Evolutionary conservation across 2,113 vertebrate genomes (phyloP), one percentile per base, ranked within the genome.

Genomic region (Murina feae): DNA sequence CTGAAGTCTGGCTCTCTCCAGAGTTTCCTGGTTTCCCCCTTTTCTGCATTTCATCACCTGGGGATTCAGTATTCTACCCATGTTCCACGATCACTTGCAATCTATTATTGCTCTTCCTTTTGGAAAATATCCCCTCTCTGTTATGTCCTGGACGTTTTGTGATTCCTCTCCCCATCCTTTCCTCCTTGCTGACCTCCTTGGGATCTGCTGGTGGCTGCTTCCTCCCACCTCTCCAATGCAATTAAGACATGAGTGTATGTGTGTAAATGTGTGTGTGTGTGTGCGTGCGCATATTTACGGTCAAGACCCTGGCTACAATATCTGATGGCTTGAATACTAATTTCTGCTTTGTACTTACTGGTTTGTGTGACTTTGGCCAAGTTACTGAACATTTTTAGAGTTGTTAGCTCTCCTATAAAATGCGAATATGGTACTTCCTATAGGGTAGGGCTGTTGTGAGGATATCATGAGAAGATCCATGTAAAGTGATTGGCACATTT

Each of bases 31-130:
- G 5, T 14, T 87, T 42, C 4, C 4, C 4, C 21, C 21, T 7
- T 17, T 9, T 47, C 18, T 39, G 4, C 10, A 11, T 47, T 23
- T 66, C 80, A 35, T 4, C 20, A 39, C 0, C 37, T 3, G 1
- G 23, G 32, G 51, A 30, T 39, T 83, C 35, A 7, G 63, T 4
- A 1, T 30, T 49, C 1, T 1, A 23, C 4, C 4, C 9, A 7
- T 2, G 0, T 8, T 35, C 69, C 8, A 0, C 0, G 5, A 10
- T 47, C 11, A 9, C 42, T 17, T 25, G 32, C 4, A 17, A 10
- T 18, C 39, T 32, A 2, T 12, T 16, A 0, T 12, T 16, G 0
- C 7, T 75, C 42, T 13, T 63, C 11, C 23, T 74, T 55, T 53
- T 37, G 60, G 47, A 75, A 60, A 35, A 8, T 4, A 20, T 5